These are phyloP conservation scores for Eupithecia tripunctaria DNA, from an alignment of 2,888 invertebrate genomes.

Conservation along the genomic window DNA sequence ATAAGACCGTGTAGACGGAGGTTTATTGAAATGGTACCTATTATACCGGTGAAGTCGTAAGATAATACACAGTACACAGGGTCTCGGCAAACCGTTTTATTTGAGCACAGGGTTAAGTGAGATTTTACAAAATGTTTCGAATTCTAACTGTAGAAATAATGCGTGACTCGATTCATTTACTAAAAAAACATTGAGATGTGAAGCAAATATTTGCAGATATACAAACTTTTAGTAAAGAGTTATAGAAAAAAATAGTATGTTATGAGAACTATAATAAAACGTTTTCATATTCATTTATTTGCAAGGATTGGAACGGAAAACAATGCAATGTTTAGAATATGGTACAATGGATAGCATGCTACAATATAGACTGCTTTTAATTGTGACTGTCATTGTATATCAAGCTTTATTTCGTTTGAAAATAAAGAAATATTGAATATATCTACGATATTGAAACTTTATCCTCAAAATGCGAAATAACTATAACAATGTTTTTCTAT, in stretches of 20 bases:
- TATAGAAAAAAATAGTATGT: not conserved
- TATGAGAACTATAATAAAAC: not conserved
- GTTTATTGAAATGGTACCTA: conserved; percentile 22
- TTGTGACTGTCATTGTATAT: not conserved
- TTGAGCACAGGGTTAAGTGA: not conserved
- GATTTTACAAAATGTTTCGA: not conserved
- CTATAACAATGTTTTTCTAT: not conserved
- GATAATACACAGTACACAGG: not conserved
- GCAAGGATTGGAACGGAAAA: not conserved
- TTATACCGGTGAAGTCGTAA: not conserved
- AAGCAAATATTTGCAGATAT: not conserved
- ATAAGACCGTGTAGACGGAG: conserved; percentile 23
- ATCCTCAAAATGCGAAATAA: no score
- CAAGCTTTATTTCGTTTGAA: not conserved
- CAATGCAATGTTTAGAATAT: not conserved
- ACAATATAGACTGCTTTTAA: not conserved
- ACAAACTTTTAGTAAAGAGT: not conserved
- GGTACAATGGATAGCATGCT: not conserved
- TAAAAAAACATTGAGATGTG: no score
- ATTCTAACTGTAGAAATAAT: not conserved
- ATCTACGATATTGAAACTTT: not conserved
- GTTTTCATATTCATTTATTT: not conserved
- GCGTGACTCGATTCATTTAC: not conserved
- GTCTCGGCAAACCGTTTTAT: not conserved
- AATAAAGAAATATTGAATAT: not conserved